These are phyloP conservation scores for Rhea pennata DNA, from an alignment of 2,113 vertebrate species.

Conservation along the genomic window DNA sequence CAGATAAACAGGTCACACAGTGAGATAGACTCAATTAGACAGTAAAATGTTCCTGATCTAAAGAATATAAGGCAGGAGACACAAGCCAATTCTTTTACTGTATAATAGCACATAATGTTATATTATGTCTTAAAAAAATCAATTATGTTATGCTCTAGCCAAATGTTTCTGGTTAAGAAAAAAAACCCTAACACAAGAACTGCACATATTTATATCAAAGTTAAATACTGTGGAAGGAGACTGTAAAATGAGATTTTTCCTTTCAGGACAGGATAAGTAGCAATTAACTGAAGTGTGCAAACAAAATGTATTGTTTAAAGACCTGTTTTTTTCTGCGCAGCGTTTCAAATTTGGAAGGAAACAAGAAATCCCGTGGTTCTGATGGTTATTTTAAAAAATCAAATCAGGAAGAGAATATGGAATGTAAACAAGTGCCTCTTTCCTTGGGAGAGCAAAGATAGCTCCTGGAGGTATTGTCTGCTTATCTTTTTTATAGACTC, in stretches of 20 bases:
- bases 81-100: neutral
- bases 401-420: neutral
- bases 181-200: neutral
- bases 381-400: neutral
- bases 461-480: neutral
- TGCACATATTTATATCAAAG: constrained; percentile 1
- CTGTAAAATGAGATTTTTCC: constrained; percentile 32
- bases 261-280: neutral
- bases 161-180: constrained; percentile 52
- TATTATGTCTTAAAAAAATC: neutral
- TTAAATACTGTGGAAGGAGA: constrained; percentile 13
- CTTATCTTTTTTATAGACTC: neutral
- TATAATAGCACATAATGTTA: neutral
- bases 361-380: neutral
- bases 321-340: neutral
- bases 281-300: constrained; percentile 8
- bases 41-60: constrained; percentile 61
- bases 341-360: constrained; percentile 17
- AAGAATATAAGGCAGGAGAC: neutral
- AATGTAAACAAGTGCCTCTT: neutral
- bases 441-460: neutral
- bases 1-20: neutral
- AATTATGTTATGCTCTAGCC: constrained; percentile 67
- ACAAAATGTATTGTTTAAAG: constrained; percentile 10
- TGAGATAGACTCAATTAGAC: constrained; percentile 9